These are phyloP conservation scores for Phortica magna DNA, from an alignment of 2,888 invertebrate species.

Conservation along the genomic window DNA sequence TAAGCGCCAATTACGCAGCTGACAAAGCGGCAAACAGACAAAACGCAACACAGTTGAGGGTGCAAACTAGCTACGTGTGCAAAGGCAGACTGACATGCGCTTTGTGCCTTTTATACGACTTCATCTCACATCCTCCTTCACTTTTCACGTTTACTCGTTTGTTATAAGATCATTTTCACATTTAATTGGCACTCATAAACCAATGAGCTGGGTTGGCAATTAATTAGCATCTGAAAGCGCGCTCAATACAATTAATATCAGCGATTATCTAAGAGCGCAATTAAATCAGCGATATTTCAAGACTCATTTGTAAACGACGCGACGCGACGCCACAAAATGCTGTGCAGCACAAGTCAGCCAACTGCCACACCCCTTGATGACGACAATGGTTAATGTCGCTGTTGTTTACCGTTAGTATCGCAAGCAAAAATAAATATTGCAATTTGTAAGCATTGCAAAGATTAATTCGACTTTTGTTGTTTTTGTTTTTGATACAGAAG, in stretches of 20 bases:
- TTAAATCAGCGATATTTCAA: constrained; percentile 12
- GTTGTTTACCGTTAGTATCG: not conserved
- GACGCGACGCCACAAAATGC: not conserved
- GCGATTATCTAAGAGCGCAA: constrained; percentile 19
- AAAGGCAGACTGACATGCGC: no score
- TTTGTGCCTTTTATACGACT: no score
- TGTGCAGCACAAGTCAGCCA: not conserved
- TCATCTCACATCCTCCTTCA: not conserved
- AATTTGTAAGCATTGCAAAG: constrained; percentile 4
- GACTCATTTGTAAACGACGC: constrained; percentile 4
- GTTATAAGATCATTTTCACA: not conserved
- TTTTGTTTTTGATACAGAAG: no score
- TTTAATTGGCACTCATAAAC: not conserved
- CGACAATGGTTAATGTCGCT: no score
- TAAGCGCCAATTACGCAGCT: constrained; percentile 27
- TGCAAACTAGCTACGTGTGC: no score
- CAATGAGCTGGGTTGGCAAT: constrained; percentile 17
- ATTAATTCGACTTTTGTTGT: not conserved
- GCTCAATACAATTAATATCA: not conserved
- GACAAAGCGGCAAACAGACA: not conserved
- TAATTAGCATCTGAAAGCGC: constrained; percentile 24
- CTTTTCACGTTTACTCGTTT: not conserved
- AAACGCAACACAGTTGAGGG: not conserved
- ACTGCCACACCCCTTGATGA: constrained; percentile 18
- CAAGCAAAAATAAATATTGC: constrained; percentile 3